phyloP scores from a whole-genome alignment of 2,888 invertebrate species.

The Apotomis betuletana region DNA sequence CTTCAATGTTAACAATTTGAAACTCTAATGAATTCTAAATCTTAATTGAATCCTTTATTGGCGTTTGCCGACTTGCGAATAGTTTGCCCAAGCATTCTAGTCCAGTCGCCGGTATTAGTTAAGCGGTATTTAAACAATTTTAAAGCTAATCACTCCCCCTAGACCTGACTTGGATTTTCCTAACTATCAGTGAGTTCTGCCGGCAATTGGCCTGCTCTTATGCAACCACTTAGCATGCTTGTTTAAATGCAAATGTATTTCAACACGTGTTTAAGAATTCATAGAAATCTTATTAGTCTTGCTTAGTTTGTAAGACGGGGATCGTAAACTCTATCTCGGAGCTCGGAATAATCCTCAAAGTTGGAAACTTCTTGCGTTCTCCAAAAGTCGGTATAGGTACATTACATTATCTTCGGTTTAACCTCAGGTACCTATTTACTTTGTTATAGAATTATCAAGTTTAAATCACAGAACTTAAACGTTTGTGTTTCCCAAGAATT shows the following conservation, averaged over 20 bases:
- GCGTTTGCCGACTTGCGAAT: constrained; percentile 39
- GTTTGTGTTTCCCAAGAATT: not conserved
- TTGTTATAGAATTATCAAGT: constrained; percentile 4
- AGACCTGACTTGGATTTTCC: constrained; percentile 35
- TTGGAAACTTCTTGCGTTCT: constrained; percentile 22
- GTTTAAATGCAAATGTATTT: constrained; percentile 21
- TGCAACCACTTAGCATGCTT: constrained; percentile 21
- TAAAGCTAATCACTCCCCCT: constrained; percentile 38
- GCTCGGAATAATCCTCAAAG: constrained; percentile 25
- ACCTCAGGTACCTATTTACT: constrained; percentile 7
- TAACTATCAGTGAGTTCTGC: constrained; percentile 3
- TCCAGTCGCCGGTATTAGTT: constrained; percentile 31
- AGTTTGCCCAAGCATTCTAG: constrained; percentile 34
- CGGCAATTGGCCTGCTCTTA: constrained; percentile 14
- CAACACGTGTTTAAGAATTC: constrained; percentile 25
- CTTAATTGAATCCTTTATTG: constrained; percentile 39
- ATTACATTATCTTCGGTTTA: constrained; percentile 19
- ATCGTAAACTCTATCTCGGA: constrained; percentile 25
- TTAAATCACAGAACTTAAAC: not conserved
- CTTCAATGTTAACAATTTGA: constrained; percentile 15
- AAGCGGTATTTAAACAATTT: constrained; percentile 40
- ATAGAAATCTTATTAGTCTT: constrained; percentile 17
- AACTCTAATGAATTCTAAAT: constrained; percentile 33
- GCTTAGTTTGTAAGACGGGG: constrained; percentile 11
- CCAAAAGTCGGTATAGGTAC: constrained; percentile 4